Percentiles rank a stretch among this genome's conserved stretches.
These are phyloP conservation scores for Falco biarmicus DNA, from an alignment of 2,797 vertebrate genomes.

Conservation along the genomic window DNA sequence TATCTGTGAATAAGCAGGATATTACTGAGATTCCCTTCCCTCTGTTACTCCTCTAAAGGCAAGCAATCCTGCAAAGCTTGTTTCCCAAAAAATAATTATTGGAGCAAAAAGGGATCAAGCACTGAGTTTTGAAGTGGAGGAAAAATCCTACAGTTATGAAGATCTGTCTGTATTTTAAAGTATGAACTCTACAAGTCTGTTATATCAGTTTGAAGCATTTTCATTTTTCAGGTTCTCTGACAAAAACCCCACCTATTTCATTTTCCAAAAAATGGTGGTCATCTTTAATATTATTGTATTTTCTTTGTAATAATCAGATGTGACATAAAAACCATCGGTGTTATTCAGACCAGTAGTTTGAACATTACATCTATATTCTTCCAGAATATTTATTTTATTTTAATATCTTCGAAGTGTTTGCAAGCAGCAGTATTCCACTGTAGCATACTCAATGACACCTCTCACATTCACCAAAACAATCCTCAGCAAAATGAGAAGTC, in stretches of 20 bases:
- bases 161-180: not conserved
- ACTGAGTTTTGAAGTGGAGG: not conserved
- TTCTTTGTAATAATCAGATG: not conserved
- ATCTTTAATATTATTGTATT: not conserved
- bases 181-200: not conserved
- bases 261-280: not conserved
- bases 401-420: not conserved
- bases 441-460: rapidly evolving
- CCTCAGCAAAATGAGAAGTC: not conserved
- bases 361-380: not conserved
- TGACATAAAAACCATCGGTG: not conserved
- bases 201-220: not conserved
- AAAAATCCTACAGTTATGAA: not conserved
- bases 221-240: not conserved
- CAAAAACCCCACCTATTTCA: rapidly evolving
- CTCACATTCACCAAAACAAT: not conserved
- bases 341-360: not conserved
- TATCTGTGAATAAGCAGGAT: not conserved
- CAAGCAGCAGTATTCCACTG: not conserved
- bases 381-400: not conserved
- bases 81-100: not conserved
- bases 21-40: not conserved
- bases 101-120: not conserved
- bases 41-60: not conserved
- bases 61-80: not conserved